Base-by-base conservation (phyloP, 1,140 invertebrate genomes). In the Latrodectus geometricus region DNA sequence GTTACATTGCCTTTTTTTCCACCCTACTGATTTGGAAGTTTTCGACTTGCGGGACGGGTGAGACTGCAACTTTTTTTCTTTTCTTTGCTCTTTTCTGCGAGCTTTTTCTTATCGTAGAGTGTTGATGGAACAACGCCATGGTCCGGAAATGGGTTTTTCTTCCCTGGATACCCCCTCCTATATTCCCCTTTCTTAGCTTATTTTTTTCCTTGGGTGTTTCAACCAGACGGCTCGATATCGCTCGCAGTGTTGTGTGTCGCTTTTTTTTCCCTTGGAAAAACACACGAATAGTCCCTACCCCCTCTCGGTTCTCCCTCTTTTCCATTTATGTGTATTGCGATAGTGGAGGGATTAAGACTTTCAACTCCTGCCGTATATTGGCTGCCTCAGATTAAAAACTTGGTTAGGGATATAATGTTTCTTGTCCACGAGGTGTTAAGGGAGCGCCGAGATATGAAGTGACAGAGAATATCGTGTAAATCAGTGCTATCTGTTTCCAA, bases 111-210 rank as follows among this genome's bases (percentile, higher is more conserved):
- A 83, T 83, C 80, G 70, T 56, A 50, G 69, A 73, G 80, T 76
- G 82, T 84, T 84, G 82, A 84, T 84, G 82, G 82, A 84, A 84
- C 82, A 76, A 84, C 82, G 82, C 82, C 82, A 84, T 61, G 73
- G 82, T 21, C 82, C 82, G 82, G 82, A 84, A 84, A 84, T 84
- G 82, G 82, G 82, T 75, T 84, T 84, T 84, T 76, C 73, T 84
- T 74, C 70, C 80, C 54, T 56, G 52, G 54, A 66, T 56, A 56
- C 69, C 56, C 65, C 77, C 77, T 79, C 9, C 48, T 79, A 35
- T 48, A 68, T 54, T 54, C 76, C 78, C 76, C 65, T 48, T 17
- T 66, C 50, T 61, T 70, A 21, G 17, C 69, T 15, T 48, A 35
- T 73, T 73, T 61, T 52, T 69, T 70, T 61, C 65, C 52, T 72